Evolutionary conservation across 2,888 invertebrate species (phyloP).

Genomic region (Agrilus mali): DNA sequence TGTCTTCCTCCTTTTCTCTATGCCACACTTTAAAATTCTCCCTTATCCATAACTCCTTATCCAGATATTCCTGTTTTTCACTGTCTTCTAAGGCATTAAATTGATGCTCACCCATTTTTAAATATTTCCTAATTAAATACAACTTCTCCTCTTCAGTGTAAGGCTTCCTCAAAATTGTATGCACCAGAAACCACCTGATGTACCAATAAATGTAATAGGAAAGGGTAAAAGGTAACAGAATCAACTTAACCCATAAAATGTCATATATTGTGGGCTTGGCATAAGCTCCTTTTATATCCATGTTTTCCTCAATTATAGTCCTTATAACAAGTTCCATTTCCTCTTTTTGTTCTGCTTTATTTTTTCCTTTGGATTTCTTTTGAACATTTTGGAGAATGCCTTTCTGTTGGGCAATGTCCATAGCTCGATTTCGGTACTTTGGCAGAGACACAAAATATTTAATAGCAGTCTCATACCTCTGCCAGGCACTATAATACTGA

Average conservation of each 20-base stretch:
- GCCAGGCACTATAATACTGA: slow-evolving; percentile 71
- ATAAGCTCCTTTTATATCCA: slow-evolving; percentile 89
- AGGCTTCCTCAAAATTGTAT: slow-evolving; percentile 57
- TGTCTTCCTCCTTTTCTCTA: slow-evolving; percentile 68
- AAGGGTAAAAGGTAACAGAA: slow-evolving; percentile 68
- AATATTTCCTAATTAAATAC: slow-evolving; percentile 67
- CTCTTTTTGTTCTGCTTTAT: slow-evolving; percentile 52
- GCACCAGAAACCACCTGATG: slow-evolving; percentile 69
- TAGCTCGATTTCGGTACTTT: slow-evolving; percentile 73
- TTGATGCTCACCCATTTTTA: slow-evolving; percentile 60
- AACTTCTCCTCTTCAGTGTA: slow-evolving; percentile 75
- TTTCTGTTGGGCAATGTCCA: slow-evolving; percentile 52
- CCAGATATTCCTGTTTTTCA: slow-evolving; percentile 59
- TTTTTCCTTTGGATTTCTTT: slow-evolving; percentile 38
- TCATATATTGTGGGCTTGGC: slow-evolving; percentile 69
- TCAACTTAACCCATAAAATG: slow-evolving; percentile 72
- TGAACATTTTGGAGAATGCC: slow-evolving; percentile 36
- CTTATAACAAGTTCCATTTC: slow-evolving; percentile 71
- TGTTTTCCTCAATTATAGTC: slow-evolving; percentile 77
- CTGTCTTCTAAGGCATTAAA: slow-evolving; percentile 62
- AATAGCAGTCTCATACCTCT: slow-evolving; percentile 72
- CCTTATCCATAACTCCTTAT: slow-evolving; percentile 68
- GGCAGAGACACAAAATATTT: slow-evolving; percentile 77
- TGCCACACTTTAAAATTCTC: slow-evolving; percentile 73
- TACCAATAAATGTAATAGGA: slow-evolving; percentile 62